Percentiles rank a stretch among this genome's conserved stretches.
Conservation (phyloP, 2,888 invertebrate genomes). For the Trichopoda pennipes region DNA sequence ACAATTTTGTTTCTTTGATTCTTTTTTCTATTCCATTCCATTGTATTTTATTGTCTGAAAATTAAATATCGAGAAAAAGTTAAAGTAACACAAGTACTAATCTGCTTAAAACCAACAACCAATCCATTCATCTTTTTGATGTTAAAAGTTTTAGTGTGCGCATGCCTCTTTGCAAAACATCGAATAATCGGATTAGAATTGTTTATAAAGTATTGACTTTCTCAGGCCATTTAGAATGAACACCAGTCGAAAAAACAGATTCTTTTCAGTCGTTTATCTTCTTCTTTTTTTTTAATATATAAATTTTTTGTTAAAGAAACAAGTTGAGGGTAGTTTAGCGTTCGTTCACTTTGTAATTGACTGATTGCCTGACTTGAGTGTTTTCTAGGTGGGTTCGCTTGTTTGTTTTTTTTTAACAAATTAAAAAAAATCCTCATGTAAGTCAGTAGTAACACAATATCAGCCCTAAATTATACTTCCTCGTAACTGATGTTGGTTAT, state of each 20-base stretch:
- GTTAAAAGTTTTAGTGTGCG: conserved; percentile 47
- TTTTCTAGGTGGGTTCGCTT: conserved; percentile 6
- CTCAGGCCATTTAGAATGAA: conserved; percentile 72
- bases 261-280: neutral
- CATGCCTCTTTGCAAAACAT: conserved; percentile 70
- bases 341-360: conserved; percentile 2
- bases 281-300: neutral
- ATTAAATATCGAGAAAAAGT: conserved; percentile 11
- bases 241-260: conserved; percentile 45
- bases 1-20: conserved; percentile 60
- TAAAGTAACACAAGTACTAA: conserved; percentile 73
- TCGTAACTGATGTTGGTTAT: conserved; percentile 4
- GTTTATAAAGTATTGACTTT: conserved; percentile 77
- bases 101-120: conserved; percentile 69
- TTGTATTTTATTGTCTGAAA: neutral
- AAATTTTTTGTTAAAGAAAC: neutral
- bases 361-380: conserved; percentile 13
- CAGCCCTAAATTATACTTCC: conserved; percentile 56
- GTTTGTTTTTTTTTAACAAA: conserved; percentile 39
- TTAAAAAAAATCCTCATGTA: conserved; percentile 20
- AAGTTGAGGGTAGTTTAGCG: conserved; percentile 57
- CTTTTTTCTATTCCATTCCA: conserved; percentile 62
- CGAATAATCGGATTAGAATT: conserved; percentile 77
- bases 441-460: conserved; percentile 38
- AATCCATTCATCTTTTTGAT: conserved; percentile 56